Evolutionary conservation across 2,888 invertebrate genomes (phyloP).

Genomic region (Taphrorychus bicolor): DNA sequence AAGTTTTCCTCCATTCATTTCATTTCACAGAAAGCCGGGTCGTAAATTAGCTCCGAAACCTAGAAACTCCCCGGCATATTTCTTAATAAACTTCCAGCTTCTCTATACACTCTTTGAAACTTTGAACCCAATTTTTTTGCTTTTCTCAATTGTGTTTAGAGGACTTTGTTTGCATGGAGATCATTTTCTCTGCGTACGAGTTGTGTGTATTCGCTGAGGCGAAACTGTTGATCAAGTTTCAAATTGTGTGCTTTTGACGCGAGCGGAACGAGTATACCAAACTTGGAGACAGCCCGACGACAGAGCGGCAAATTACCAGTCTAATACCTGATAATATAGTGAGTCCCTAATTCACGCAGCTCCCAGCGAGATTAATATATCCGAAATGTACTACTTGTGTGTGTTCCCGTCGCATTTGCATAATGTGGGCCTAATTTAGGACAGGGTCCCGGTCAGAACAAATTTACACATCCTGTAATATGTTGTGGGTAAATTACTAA

Average conservation of each 20-base stretch:
- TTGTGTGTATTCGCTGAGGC: background rate
- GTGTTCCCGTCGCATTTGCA: background rate
- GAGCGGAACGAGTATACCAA: no score
- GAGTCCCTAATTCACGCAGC: background rate
- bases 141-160: no score
- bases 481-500: background rate
- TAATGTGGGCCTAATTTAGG: background rate
- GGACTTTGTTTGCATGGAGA: background rate
- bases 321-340: background rate
- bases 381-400: background rate
- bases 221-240: background rate
- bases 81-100: conserved; percentile 23
- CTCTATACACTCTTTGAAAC: background rate
- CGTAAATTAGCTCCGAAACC: conserved; percentile 21
- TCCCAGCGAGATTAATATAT: background rate
- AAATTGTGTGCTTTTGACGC: no score
- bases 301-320: background rate
- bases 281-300: background rate
- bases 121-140: background rate
- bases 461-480: background rate
- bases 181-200: no score
- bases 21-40: conserved; percentile 3
- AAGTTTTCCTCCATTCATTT: conserved; percentile 14
- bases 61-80: conserved; percentile 16
- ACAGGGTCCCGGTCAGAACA: background rate